Conservation (phyloP, 2,888 invertebrate species). For the Mactromeris polynyma region DNA sequence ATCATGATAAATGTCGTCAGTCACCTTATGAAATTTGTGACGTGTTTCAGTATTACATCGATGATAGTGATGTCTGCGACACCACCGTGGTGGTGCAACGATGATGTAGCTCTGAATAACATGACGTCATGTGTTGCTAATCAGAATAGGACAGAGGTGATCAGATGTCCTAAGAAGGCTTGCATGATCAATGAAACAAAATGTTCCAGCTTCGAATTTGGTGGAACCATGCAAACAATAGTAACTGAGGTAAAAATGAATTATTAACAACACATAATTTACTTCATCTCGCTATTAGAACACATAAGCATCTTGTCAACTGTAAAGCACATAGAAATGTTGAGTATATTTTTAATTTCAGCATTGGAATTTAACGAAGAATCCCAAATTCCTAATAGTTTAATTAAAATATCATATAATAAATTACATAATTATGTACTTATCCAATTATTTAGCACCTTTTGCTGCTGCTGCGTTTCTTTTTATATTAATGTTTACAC, state of each 20-base stretch:
- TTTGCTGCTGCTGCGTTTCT: too few species aligned
- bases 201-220: constrained; percentile 44
- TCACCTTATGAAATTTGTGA: constrained; percentile 41
- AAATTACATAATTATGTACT: too few species aligned
- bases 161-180: constrained; percentile 4
- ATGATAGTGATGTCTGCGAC: constrained; percentile 17
- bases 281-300: too few species aligned
- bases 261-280: not conserved
- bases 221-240: constrained; percentile 20
- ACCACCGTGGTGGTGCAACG: constrained; percentile 45
- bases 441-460: too few species aligned
- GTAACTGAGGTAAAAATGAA: constrained; percentile 44
- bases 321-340: too few species aligned
- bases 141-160: not conserved
- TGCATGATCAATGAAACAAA: constrained; percentile 37
- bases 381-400: too few species aligned
- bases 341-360: too few species aligned
- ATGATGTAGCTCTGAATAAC: constrained; percentile 18
- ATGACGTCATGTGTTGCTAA: constrained; percentile 14
- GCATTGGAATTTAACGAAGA: too few species aligned
- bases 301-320: too few species aligned
- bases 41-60: constrained; percentile 23
- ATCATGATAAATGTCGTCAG: constrained; percentile 26
- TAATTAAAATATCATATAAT: too few species aligned
- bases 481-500: not conserved